Evolutionary conservation across 2,797 vertebrate genomes (phyloP), one percentile per base, ranked within the genome.

Genomic region (Pipistrellus pygmaeus): DNA sequence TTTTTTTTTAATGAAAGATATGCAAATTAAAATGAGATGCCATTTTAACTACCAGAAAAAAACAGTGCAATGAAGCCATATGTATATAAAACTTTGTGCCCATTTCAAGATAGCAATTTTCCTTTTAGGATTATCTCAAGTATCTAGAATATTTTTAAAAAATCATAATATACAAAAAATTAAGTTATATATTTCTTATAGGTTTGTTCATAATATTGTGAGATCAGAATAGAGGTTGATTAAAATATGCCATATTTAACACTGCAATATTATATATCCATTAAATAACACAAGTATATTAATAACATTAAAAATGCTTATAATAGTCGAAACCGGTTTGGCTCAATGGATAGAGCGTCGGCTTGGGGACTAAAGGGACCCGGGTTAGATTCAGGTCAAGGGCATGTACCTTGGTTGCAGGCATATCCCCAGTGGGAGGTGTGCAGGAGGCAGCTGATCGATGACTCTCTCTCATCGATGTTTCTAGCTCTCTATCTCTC

Each of bases 11-110:
- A 57, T 11, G 3, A 57, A 57, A 57, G 23, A 57, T 25, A 57
- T 57, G 35, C 7, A 84, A 90, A 84, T 92, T 69, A 87, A 95
- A 87, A 86, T 51, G 32, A 83, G 64, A 85, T 62, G 64, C 32
- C 32, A 87, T 90, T 86, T 94, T 87, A 73, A 64, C 66, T 83
- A 91, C 69, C 57, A 93, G 76, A 20, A 87, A 96, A 82, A 95
- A 60, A 51, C 44, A 20, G 57, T 35, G 4, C 46, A 90, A 41
- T 44, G 73, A 90, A 57, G 57, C 32, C 48, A 44, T 85, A 81
- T 76, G 11, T 75, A 82, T 32, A 64, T 23, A 86, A 69, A 93
- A 91, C 23, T 83, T n/a, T 83, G 35, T 53, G 89, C 55, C 86
- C 32, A 83, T 44, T 93, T 93, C 11, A 51, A 86, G 23, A 57